Evolutionary conservation across 2,888 invertebrate species (phyloP).

Genomic region (Scaptodrosophila latifasciaeformis): DNA sequence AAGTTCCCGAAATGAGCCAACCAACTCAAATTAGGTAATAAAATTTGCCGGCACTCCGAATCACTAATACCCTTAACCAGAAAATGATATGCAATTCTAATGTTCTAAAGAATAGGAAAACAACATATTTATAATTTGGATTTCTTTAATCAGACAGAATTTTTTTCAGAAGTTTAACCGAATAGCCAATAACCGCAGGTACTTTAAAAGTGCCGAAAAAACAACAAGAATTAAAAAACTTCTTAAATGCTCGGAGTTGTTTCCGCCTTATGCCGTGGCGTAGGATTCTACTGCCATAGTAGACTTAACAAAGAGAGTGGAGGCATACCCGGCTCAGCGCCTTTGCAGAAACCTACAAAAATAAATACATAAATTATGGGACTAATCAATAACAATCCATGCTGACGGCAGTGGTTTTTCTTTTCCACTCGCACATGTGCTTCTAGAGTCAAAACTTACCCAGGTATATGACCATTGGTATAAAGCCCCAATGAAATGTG

Average conservation of each 20-base stretch:
- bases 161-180: too few species aligned
- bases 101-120: too few species aligned
- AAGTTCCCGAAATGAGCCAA: too few species aligned
- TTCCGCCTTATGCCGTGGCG: too few species aligned
- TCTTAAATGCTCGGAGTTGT: too few species aligned
- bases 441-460: constrained; percentile 75
- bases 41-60: too few species aligned
- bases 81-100: too few species aligned
- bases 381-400: constrained; percentile 17
- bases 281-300: constrained; percentile 69
- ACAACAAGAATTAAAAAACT: constrained; percentile 33
- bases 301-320: constrained; percentile 73
- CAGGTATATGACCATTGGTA: constrained; percentile 81
- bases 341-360: constrained; percentile 79
- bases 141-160: constrained; percentile 31
- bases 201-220: constrained; percentile 29
- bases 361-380: constrained; percentile 9
- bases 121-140: too few species aligned
- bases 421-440: constrained; percentile 2
- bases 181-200: constrained; percentile 33
- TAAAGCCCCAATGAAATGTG: constrained; percentile 82
- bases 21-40: too few species aligned
- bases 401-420: constrained; percentile 10
- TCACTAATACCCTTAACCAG: too few species aligned
- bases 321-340: constrained; percentile 83